Evolutionary conservation across 2,888 invertebrate genomes (phyloP), one percentile per base, ranked within the genome.

Genomic region (Trissolcus brochymenae): DNA sequence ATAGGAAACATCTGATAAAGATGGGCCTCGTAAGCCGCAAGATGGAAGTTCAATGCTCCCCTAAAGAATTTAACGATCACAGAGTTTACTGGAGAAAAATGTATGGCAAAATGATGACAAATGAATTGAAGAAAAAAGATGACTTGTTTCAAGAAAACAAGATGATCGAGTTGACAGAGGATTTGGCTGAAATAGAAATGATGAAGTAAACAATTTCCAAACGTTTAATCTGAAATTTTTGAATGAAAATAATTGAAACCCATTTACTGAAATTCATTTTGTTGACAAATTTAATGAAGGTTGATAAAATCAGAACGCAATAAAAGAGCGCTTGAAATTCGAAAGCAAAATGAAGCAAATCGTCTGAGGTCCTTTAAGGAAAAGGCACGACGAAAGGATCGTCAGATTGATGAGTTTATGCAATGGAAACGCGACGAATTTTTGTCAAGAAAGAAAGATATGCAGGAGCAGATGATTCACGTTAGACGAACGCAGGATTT

Each of bases 21-120:
- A 51, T 66, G 16, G 81, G 89, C 1, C 84, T 90, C 9, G 79
- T 91, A 6, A 89, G 88, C 0, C 80, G 85, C 1, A 80, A 87
- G 19, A 83, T 89, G 7, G 87, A 90, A 55, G 90, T 89, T 0
- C 85, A 88, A 35, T 91, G 91, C 75, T 87, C 88, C 0, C 80
- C 90, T 29, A 84, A 83, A 14, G 90, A 90, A 70, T 90, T 90
- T 78, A 91, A 91, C 74, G 83, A 86, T 66, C 90, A 90, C 76
- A 83, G 90, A 67, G 86, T 84, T 35, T 91, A 90, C 80, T 83
- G 90, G 53, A 82, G 84, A 19, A 83, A 82, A 40, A 40, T 89
- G 49, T 82, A 87, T 51, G 82, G 74, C 2, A 82, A 87, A 6
- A 77, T 76, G 21, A 76, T 89, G 17, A 83, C 81, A 51, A 78